Evolutionary conservation across 2,888 invertebrate genomes (phyloP).

Genomic region (Amphipyra tragopoginis): DNA sequence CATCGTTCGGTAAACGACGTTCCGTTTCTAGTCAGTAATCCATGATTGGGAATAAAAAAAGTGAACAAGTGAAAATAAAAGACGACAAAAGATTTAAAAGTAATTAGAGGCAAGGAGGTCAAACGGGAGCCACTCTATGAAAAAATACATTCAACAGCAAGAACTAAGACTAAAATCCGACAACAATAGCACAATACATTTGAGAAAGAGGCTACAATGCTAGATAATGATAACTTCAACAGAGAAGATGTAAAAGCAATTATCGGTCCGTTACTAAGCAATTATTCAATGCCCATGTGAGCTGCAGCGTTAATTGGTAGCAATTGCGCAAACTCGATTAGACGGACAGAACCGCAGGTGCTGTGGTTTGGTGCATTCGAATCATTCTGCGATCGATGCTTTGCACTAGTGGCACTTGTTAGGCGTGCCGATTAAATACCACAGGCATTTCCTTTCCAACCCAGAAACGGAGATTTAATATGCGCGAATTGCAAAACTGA

Average conservation of each 20-base stretch:
- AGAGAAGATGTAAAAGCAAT: constrained; percentile 35
- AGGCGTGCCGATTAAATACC: constrained; percentile 35
- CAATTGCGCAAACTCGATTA: constrained; percentile 72
- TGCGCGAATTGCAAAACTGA: constrained; percentile 36
- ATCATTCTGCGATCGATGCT: constrained; percentile 46
- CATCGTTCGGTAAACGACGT: constrained; percentile 35
- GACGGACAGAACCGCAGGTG: constrained; percentile 31
- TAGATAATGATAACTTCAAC: constrained; percentile 9
- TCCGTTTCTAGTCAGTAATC: constrained; percentile 25
- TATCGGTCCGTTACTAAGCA: constrained; percentile 37
- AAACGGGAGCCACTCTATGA: not conserved
- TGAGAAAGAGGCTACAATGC: constrained; percentile 1
- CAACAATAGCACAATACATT: not conserved
- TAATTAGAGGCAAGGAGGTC: constrained; percentile 11
- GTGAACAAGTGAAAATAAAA: not conserved
- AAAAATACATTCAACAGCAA: constrained; percentile 12
- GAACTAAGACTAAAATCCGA: constrained; percentile 1
- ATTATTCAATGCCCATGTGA: constrained; percentile 47
- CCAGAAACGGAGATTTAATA: constrained; percentile 33
- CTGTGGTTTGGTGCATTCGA: constrained; percentile 52
- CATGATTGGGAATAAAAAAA: constrained; percentile 10
- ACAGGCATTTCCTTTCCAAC: constrained; percentile 43
- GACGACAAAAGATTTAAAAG: constrained; percentile 20
- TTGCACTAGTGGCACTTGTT: constrained; percentile 28
- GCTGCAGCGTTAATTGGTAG: constrained; percentile 61